Evolutionary conservation across 2,113 vertebrate genomes (phyloP), one percentile per base, ranked within the genome.

Genomic region (Empidonax traillii): DNA sequence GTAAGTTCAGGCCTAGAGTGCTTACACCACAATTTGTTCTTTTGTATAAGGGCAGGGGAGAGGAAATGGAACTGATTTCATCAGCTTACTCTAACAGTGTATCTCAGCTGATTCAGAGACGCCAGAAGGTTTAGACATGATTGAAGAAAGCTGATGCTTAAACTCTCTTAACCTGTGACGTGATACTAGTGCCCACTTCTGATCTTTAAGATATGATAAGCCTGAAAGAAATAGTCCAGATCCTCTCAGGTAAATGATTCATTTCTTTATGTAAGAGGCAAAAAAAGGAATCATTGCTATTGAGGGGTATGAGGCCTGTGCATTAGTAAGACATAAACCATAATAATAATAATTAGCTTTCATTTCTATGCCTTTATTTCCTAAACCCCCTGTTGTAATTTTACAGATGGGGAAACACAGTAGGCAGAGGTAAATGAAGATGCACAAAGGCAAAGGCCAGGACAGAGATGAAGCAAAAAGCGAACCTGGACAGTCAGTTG

Each of bases 91-190:
- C 49, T 58, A 77, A 49, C 76, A 33, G 61, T 1, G 0, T 58
- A 33, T 74, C 72, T 85, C 46, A 83, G 90, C 85, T 92, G 89
- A 95, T 94, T 89, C 93, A 95, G 82, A 84, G 33, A n/a, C 49
- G 58, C 76, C 84, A 85, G 61, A 77, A 83, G 33, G 52, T 94
- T 81, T 85, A 90, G 68, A 75, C 69, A n/a, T 47, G 65, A 72
- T 9, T 61, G 62, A 92, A 94, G 77, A 92, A 90, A 86, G 79
- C 55, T 84, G 80, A 80, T 81, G 76, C 88, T 93, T 90, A 93
- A 92, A 75, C 80, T 81, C 43, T 80, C 66, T 81, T 90, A 92
- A 90, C 80, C 69, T 89, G 77, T 89, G 89, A 88, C 5, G 2
- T 81, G 65, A 43, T 80, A 66, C 49, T 71, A 88, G 68, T 84